Evolutionary conservation across 2,797 vertebrate species (phyloP).

Genomic region (Capromys pilorides): DNA sequence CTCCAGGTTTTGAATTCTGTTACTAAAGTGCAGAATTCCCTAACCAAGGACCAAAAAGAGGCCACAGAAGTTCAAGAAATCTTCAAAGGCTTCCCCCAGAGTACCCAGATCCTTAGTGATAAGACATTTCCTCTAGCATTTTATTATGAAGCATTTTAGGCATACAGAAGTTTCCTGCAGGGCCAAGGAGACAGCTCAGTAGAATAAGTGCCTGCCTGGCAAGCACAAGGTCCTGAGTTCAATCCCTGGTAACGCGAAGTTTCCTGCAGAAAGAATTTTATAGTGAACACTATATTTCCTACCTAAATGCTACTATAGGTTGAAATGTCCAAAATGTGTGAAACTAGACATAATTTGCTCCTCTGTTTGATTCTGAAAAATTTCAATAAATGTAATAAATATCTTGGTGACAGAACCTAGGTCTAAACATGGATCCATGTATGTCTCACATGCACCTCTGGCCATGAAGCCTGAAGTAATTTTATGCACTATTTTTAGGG

Average conservation of each 20-base stretch:
- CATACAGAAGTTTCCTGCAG: neutral
- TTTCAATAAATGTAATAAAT: neutral
- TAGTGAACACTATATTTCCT: neutral
- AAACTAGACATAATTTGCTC: neutral
- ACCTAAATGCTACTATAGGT: neutral
- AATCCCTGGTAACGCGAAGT: too few species aligned
- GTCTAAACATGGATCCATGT: neutral
- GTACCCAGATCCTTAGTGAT: neutral
- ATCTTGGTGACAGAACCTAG: neutral
- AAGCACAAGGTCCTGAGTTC: too few species aligned
- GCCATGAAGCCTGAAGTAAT: neutral
- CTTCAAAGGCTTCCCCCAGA: slow-evolving; percentile 1
- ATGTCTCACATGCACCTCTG: neutral
- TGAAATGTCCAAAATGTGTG: neutral
- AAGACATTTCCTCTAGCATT: neutral
- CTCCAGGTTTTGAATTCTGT: neutral
- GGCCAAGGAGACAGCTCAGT: too few species aligned
- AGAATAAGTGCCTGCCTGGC: too few species aligned
- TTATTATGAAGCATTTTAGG: neutral
- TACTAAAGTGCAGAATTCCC: neutral
- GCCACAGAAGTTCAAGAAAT: neutral
- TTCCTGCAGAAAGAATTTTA: neutral
- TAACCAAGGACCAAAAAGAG: neutral
- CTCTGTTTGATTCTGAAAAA: neutral
- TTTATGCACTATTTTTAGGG: neutral